Conservation (phyloP, 2,113 vertebrate species). For the Ariopsis seemanni region DNA sequence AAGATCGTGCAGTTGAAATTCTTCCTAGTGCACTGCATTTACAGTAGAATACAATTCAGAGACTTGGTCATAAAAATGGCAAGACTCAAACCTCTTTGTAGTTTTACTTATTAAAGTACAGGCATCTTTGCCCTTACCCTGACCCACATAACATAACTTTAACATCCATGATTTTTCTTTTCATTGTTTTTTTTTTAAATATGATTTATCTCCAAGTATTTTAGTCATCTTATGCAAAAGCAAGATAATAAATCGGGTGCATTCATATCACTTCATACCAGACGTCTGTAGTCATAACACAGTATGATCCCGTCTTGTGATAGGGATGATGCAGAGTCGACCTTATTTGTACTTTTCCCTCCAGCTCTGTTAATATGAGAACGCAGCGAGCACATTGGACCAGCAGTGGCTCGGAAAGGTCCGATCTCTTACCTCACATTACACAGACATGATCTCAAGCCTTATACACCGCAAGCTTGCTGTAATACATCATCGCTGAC, state of each 20-base stretch:
- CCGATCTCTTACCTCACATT: constrained; percentile 47
- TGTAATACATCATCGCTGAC: constrained; percentile 52
- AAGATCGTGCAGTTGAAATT: background rate
- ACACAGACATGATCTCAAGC: constrained; percentile 48
- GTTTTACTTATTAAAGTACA: background rate
- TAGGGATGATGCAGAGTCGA: background rate
- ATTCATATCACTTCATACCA: background rate
- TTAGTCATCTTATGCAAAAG: background rate
- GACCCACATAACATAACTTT: background rate
- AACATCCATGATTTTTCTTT: background rate
- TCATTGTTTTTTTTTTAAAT: background rate
- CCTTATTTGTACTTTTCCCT: constrained; percentile 37
- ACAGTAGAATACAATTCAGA: background rate
- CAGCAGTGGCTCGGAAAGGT: background rate
- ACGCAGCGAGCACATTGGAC: background rate
- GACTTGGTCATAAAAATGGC: background rate
- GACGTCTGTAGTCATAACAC: background rate
- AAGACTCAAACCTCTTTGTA: background rate
- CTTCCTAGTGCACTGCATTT: background rate
- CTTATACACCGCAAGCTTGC: constrained; percentile 23
- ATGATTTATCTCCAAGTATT: background rate
- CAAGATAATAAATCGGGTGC: background rate
- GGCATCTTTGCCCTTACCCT: background rate
- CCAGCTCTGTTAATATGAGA: background rate
- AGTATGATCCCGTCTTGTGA: background rate